These are phyloP conservation scores for Semnopithecus entellus DNA, from an alignment of 2,113 vertebrate species.

Conservation along the genomic window DNA sequence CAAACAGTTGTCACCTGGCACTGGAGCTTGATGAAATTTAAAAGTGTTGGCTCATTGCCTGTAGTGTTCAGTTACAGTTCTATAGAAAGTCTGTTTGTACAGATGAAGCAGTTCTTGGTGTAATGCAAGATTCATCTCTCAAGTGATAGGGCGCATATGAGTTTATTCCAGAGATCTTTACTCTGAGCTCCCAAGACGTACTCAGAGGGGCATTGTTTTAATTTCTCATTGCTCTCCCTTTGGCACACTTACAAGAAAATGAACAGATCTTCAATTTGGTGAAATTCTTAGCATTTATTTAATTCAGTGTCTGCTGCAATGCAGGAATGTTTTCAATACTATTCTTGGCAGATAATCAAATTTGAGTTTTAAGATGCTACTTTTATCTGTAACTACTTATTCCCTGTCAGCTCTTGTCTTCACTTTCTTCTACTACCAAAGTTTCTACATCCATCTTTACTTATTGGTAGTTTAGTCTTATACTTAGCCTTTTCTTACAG, in stretches of 20 bases:
- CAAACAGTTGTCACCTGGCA: constrained; percentile 71
- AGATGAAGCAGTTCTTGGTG: constrained; percentile 46
- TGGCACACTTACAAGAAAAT: neutral
- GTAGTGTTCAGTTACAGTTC: constrained; percentile 61
- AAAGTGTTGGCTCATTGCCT: constrained; percentile 48
- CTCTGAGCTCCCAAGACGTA: neutral
- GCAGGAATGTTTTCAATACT: neutral
- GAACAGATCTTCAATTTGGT: neutral
- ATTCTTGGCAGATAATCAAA: neutral
- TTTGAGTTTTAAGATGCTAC: constrained; percentile 8
- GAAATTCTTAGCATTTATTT: constrained; percentile 1
- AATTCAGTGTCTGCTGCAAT: neutral
- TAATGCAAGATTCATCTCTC: constrained; percentile 35
- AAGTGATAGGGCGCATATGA: neutral
- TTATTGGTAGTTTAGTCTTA: neutral
- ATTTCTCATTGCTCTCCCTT: constrained; percentile 23
- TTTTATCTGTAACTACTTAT: neutral
- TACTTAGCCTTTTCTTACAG: neutral
- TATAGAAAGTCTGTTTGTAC: constrained; percentile 58
- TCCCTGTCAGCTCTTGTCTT: neutral
- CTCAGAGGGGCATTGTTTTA: neutral
- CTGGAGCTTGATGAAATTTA: constrained; percentile 62
- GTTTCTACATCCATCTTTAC: neutral
- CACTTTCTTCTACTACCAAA: neutral
- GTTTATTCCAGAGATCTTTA: constrained; percentile 15